Conservation (phyloP, 92 coral and sea anemone species). For the Zoanthus solanderi region DNA sequence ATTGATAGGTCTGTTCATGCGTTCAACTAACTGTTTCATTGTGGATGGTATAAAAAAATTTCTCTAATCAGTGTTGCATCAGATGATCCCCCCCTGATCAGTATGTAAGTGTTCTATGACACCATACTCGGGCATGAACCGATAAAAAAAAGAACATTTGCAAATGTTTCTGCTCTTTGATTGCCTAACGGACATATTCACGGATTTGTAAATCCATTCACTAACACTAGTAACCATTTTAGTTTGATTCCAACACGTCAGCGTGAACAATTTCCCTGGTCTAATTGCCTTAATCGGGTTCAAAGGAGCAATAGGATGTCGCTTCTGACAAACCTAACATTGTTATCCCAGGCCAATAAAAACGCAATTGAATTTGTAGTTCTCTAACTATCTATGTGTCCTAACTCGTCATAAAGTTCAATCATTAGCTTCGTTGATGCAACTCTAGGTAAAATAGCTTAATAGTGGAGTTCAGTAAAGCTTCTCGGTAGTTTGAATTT, state of each 20-base stretch:
- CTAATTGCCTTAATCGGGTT: not conserved
- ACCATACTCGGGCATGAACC: slow-evolving; percentile 17
- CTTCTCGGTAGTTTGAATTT: not conserved
- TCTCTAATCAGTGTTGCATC: slow-evolving; percentile 36
- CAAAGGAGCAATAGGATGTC: not conserved
- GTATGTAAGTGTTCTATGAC: slow-evolving; percentile 52
- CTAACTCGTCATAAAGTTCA: slow-evolving; percentile 6
- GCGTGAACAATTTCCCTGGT: slow-evolving; percentile 38
- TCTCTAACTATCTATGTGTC: not conserved
- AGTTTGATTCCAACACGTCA: slow-evolving; percentile 42
- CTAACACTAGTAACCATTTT: slow-evolving; percentile 24
- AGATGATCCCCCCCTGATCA: slow-evolving; percentile 37
- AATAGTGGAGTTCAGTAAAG: not conserved
- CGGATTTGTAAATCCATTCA: slow-evolving; percentile 29
- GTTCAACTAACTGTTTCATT: slow-evolving; percentile 42
- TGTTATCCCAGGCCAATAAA: not conserved
- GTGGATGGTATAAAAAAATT: slow-evolving; percentile 44
- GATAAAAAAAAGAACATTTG: slow-evolving; percentile 5
- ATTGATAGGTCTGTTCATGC: slow-evolving; percentile 20
- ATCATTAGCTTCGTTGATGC: not conserved
- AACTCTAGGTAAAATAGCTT: not conserved
- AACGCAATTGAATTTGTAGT: not conserved
- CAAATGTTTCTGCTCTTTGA: slow-evolving; percentile 48
- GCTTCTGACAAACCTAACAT: not conserved
- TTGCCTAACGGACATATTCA: slow-evolving; percentile 33